Evolutionary conservation across 2,888 invertebrate species (phyloP).

Genomic region (Troides aeacus): DNA sequence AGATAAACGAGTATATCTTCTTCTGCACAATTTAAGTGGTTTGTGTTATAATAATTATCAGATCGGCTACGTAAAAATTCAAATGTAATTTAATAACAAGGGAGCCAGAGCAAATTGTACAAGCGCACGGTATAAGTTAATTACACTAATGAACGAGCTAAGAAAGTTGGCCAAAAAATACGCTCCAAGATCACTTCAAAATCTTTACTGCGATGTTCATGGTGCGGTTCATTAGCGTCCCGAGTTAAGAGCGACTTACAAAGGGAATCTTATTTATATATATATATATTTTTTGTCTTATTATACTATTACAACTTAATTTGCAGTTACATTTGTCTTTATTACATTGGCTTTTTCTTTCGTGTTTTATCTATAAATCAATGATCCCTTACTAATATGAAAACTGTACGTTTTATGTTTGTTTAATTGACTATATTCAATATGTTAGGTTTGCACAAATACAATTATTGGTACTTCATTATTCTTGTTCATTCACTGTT

Average conservation of each 20-base stretch:
- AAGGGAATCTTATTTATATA: background rate
- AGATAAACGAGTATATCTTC: too few species aligned
- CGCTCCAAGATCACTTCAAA: constrained; percentile 75
- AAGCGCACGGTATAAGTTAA: constrained; percentile 73
- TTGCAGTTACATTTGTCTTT: background rate
- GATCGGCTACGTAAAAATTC: constrained; percentile 10
- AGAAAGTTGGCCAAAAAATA: constrained; percentile 75
- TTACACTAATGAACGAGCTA: constrained; percentile 78
- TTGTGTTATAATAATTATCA: constrained; percentile 5
- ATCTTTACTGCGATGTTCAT: constrained; percentile 77
- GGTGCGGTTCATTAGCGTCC: constrained; percentile 76
- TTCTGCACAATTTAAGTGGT: background rate
- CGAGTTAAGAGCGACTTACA: constrained; percentile 43
- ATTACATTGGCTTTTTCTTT: background rate
- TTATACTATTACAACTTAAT: background rate
- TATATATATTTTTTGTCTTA: background rate
- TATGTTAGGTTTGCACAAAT: background rate
- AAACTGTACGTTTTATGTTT: too few species aligned
- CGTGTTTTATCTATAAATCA: background rate
- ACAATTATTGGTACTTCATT: background rate
- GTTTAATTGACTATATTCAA: background rate
- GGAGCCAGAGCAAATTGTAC: constrained; percentile 64
- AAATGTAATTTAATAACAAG: constrained; percentile 60
- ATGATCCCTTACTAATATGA: too few species aligned
- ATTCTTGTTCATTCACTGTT: background rate